Evolutionary conservation across 2,888 invertebrate genomes (phyloP), one percentile per base, ranked within the genome.

Genomic region (Melinaea marsaeus): DNA sequence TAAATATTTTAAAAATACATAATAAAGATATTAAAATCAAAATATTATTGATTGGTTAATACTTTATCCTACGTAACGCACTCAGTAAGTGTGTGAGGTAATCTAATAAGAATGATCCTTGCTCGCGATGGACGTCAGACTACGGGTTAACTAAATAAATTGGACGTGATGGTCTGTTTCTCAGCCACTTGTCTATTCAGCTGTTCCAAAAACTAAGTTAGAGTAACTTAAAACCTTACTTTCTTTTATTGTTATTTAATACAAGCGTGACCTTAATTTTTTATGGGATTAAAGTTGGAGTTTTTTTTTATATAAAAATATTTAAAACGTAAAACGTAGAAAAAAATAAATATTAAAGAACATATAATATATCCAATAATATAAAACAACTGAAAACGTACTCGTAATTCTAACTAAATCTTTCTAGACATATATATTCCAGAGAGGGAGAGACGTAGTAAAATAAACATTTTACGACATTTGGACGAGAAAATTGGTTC

Each of bases 401-500:
- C 51, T 51, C 7, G 51, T 51, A 51, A 32, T 51, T 51, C 51
- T 51, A 51, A 51, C 51, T 51, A 51, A 51, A 51, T 51, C 32
- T 51, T 51, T 32, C 51, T 51, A 22, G 51, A 51, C 51, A 32
- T 51, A 51, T 51, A 51, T 51, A 51, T n/a, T 32, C 51, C 51
- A 79, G 79, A 79, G 79, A 81, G 78, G 75, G 79, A 81, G 79
- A 82, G 81, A 75, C 75, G 79, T 79, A 75, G 83, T 85, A 83
- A 85, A 85, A 83, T 84, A 83, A 84, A 83, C 79, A 83, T 81
- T 85, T 85, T 84, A 85, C 81, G 86, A 81, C 79, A 82, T 79
- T 77, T 51, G 79, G 79, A 77, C 75, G 79, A 77, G 82, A 76
- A 82, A 84, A 87, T 84, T 84, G 85, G 83, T 80, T 78, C 84